phyloP scores from a whole-genome alignment of 2,888 invertebrate species.

The Oscheius sp. region DNA sequence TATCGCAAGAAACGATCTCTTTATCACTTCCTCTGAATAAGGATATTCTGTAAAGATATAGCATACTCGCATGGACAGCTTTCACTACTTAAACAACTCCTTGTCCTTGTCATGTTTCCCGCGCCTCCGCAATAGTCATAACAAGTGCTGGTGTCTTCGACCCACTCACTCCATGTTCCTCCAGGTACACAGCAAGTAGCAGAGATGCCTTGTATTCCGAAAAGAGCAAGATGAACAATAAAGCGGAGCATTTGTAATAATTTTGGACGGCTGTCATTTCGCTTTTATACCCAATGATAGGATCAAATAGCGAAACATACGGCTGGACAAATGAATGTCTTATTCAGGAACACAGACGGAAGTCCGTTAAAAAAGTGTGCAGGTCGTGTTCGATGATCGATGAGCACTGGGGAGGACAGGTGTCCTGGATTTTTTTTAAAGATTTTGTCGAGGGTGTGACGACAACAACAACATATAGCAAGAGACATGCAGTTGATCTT shows the following conservation, averaged over 20 bases:
- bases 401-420: not conserved
- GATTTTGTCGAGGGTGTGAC: not conserved
- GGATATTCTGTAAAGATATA: not conserved
- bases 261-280: too few species aligned
- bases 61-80: conserved; percentile 25
- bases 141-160: not conserved
- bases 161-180: conserved; percentile 26
- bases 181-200: conserved; percentile 18
- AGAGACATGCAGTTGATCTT: not conserved
- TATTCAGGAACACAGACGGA: not conserved
- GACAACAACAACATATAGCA: too few species aligned
- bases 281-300: too few species aligned
- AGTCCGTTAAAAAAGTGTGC: conserved; percentile 8
- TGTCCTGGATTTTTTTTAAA: not conserved
- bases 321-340: conserved; percentile 1
- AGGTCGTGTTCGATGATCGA: conserved; percentile 1
- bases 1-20: conserved; percentile 14
- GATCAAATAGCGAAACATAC: not conserved
- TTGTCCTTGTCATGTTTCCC: conserved; percentile 6
- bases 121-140: conserved; percentile 27
- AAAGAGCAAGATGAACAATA: too few species aligned
- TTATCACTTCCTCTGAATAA: conserved; percentile 9
- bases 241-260: too few species aligned
- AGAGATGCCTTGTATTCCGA: too few species aligned
- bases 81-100: conserved; percentile 8